Conservation (phyloP, 2,113 vertebrate genomes). For the Elachura formosa region DNA sequence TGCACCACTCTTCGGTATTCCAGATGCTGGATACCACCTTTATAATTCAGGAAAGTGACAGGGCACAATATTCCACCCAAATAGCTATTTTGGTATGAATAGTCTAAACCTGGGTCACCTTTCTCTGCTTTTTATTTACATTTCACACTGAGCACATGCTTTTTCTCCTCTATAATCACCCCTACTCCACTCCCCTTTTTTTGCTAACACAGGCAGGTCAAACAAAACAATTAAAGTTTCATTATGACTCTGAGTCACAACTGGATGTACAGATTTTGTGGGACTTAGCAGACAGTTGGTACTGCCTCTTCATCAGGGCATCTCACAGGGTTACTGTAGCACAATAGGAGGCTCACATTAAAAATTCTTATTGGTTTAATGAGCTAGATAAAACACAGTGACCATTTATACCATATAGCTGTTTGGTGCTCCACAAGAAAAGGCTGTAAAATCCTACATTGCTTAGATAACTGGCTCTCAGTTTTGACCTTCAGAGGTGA, state of each 20-base stretch:
- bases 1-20: neutral
- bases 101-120: neutral
- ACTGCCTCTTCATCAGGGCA: neutral
- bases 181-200: neutral
- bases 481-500: slow-evolving; percentile 36
- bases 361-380: slow-evolving; percentile 3
- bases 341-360: neutral
- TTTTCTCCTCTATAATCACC: neutral
- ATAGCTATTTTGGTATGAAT: neutral
- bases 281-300: neutral
- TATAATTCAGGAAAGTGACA: neutral
- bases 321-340: neutral
- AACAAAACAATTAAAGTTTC: neutral
- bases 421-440: neutral
- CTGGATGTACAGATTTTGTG: neutral
- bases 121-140: neutral
- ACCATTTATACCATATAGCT: neutral
- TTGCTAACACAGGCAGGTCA: neutral
- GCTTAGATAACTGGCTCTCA: neutral
- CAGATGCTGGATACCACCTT: neutral
- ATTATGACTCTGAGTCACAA: neutral
- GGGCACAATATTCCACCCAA: neutral
- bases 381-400: neutral
- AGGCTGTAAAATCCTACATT: neutral
- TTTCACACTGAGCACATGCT: neutral